Percentiles rank a stretch among this genome's conserved stretches.
These are phyloP conservation scores for Mallotus villosus DNA, from an alignment of 2,797 vertebrate species.

Conservation along the genomic window DNA sequence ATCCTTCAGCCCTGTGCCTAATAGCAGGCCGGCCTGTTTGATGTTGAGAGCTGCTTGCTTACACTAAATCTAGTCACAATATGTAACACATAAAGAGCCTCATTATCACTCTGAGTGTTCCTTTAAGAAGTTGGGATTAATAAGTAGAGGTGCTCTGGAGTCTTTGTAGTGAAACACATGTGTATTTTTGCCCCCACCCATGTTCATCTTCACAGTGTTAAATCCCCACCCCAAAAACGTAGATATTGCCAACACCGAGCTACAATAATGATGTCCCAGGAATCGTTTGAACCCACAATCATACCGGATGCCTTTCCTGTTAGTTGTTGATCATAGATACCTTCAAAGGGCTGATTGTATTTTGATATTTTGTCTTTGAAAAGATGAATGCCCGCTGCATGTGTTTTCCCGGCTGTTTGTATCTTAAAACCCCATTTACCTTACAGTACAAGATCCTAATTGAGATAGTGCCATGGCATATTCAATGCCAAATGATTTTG, in stretches of 20 bases:
- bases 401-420: constrained; percentile 27
- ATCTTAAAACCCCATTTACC: constrained; percentile 15
- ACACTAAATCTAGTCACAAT: constrained; percentile 89
- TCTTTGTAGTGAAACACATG: constrained; percentile 54
- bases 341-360: constrained; percentile 58
- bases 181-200: constrained; percentile 34
- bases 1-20: constrained; percentile 89
- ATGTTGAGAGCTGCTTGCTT: constrained; percentile 90
- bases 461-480: constrained; percentile 48
- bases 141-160: constrained; percentile 63
- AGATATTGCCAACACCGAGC: not conserved
- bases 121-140: constrained; percentile 88
- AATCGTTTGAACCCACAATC: constrained; percentile 47
- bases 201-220: constrained; percentile 42
- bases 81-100: constrained; percentile 93
- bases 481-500: constrained; percentile 54
- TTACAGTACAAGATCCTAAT: constrained; percentile 31
- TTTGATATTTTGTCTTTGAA: constrained; percentile 51
- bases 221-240: constrained; percentile 1
- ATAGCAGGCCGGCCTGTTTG: constrained; percentile 92
- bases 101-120: constrained; percentile 90
- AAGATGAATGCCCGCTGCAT: constrained; percentile 49
- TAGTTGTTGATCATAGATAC: constrained; percentile 55
- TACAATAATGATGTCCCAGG: constrained; percentile 52
- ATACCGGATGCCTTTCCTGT: constrained; percentile 41